Evolutionary conservation across 2,797 vertebrate genomes (phyloP).

Genomic region (Otolemur crassicaudatus): DNA sequence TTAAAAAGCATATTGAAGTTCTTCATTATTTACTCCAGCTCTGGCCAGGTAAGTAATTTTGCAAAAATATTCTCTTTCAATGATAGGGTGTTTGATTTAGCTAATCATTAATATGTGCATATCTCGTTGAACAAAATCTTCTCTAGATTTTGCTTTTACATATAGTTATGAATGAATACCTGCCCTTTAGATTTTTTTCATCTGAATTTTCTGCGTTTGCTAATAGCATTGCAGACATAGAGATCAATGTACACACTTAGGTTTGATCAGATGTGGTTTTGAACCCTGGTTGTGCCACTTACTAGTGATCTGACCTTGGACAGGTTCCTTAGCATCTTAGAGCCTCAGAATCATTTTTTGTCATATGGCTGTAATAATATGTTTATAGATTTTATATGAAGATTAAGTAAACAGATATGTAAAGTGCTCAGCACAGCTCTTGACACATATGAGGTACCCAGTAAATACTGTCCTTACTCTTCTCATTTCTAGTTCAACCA

Average conservation of each 20-base stretch:
- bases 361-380: not conserved
- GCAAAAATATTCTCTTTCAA: slow-evolving; percentile 14
- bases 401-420: not conserved
- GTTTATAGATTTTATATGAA: slow-evolving; percentile 14
- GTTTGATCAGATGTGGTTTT: slow-evolving; percentile 3
- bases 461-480: slow-evolving; percentile 16
- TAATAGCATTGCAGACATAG: not conserved
- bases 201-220: slow-evolving; percentile 18
- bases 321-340: slow-evolving; percentile 25
- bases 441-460: not conserved
- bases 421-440: not conserved
- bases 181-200: slow-evolving; percentile 11
- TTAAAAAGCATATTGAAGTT: slow-evolving; percentile 99
- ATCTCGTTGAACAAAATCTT: not conserved
- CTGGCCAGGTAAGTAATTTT: slow-evolving; percentile 94
- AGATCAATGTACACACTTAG: not conserved
- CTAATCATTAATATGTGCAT: slow-evolving; percentile 4
- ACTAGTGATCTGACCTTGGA: not conserved
- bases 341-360: not conserved
- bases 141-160: slow-evolving; percentile 52
- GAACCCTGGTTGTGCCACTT: not conserved
- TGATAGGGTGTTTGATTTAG: not conserved
- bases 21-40: slow-evolving; percentile 98
- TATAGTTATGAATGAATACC: not conserved
- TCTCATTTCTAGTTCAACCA: slow-evolving; percentile 48